phyloP scores from a whole-genome alignment of 2,797 vertebrate genomes.

The Coregonus suidteri region DNA sequence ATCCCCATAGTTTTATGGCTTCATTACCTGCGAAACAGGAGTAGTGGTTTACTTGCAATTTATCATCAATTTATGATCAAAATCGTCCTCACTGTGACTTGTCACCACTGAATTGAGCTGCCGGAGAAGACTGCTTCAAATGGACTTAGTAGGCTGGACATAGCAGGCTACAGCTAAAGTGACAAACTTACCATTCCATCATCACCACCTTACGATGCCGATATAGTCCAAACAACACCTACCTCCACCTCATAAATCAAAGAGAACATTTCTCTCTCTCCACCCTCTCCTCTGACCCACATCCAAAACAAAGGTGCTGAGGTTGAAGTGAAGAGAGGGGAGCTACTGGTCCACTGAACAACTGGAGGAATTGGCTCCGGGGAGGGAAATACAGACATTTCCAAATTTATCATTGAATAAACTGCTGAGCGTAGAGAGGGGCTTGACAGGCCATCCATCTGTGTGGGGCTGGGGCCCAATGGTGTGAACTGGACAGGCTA shows the following conservation, averaged over 20 bases:
- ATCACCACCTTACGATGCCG: neutral
- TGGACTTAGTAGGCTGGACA: neutral
- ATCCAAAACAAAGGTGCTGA: slow-evolving; percentile 31
- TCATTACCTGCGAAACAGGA: slow-evolving; percentile 46
- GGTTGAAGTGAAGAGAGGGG: slow-evolving; percentile 40
- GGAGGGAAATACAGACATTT: slow-evolving; percentile 70
- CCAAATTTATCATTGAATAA: slow-evolving; percentile 79
- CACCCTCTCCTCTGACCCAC: neutral
- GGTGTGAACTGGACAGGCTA: slow-evolving; percentile 62
- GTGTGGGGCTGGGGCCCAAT: slow-evolving; percentile 59
- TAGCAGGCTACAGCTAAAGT: neutral
- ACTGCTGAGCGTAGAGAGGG: slow-evolving; percentile 62
- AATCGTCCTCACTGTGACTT: slow-evolving; percentile 47
- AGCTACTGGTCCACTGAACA: slow-evolving; percentile 54
- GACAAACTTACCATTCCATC: neutral
- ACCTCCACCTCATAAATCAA: slow-evolving; percentile 27
- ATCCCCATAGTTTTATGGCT: slow-evolving; percentile 61
- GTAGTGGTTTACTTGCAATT: slow-evolving; percentile 64
- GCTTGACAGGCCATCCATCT: slow-evolving; percentile 75
- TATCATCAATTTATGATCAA: slow-evolving; percentile 64
- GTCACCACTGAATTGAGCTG: neutral
- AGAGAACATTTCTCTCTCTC: slow-evolving; percentile 22
- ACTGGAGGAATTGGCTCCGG: slow-evolving; percentile 44
- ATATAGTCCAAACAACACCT: neutral
- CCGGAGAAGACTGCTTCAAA: neutral